Evolutionary conservation across 1,140 invertebrate species (phyloP).

Genomic region (Holcopasites calliopsidis): DNA sequence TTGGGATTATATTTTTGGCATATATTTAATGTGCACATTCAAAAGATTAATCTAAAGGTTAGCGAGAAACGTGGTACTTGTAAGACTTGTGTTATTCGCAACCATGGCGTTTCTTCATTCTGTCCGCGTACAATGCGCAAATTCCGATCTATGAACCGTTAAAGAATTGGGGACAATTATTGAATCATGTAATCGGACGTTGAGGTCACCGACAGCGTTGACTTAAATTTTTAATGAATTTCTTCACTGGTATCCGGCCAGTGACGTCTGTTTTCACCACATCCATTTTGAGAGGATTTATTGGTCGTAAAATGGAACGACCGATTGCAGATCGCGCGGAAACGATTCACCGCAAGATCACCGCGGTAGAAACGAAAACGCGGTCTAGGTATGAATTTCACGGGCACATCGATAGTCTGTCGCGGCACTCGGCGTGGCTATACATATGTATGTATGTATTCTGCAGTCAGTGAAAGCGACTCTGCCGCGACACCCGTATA

Average conservation of each 20-base stretch:
- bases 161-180: slow-evolving; percentile 50
- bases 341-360: not conserved
- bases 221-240: slow-evolving; percentile 38
- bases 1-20: no score
- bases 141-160: slow-evolving; percentile 42
- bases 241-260: not conserved
- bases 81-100: not conserved
- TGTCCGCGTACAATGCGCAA: not conserved
- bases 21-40: no score
- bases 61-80: not conserved
- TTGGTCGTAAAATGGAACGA: not conserved
- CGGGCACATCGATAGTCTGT: slow-evolving; percentile 24
- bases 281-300: not conserved
- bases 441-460: no score
- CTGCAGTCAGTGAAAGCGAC: slow-evolving; percentile 64
- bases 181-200: slow-evolving; percentile 41
- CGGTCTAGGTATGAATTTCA: slow-evolving; percentile 35
- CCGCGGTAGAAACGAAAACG: slow-evolving; percentile 11
- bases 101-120: not conserved
- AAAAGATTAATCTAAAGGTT: no score
- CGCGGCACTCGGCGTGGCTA: not conserved
- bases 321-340: not conserved
- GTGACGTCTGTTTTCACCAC: slow-evolving; percentile 19
- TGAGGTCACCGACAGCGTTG: slow-evolving; percentile 26
- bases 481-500: slow-evolving; percentile 41